These are phyloP conservation scores for Panagrolaimus sp. DNA, from an alignment of 1,140 invertebrate species.

Conservation along the genomic window DNA sequence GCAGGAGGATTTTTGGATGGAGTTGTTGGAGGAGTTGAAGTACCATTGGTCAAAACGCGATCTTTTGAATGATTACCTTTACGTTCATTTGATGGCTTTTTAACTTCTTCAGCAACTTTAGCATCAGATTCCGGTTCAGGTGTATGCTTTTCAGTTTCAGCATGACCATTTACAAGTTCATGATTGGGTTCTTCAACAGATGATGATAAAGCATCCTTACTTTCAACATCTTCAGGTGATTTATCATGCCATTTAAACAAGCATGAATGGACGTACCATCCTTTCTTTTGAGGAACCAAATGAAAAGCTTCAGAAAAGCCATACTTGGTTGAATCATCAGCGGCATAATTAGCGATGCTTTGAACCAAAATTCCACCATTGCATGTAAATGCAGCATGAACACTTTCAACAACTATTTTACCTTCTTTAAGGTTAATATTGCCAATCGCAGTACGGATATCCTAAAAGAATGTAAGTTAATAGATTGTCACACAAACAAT, in stretches of 20 bases:
- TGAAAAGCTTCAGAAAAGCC: neutral
- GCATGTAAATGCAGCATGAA: neutral
- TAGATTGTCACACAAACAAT: no score
- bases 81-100: no score
- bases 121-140: no score
- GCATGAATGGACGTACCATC: constrained; percentile 1
- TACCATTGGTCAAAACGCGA: neutral
- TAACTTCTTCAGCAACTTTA: no score
- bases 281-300: neutral
- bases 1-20: no score
- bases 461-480: neutral
- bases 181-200: no score
- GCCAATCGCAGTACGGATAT: constrained; percentile 9
- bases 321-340: neutral
- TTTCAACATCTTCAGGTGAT: neutral
- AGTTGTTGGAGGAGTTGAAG: neutral
- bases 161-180: no score
- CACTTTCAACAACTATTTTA: neutral
- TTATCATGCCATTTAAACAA: constrained; percentile 5
- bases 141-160: no score
- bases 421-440: neutral
- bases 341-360: neutral
- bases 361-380: constrained; percentile 5
- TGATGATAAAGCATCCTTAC: no score
- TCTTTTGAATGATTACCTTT: no score